Conservation (phyloP, 2,888 invertebrate genomes). For the Temnothorax ravouxi region DNA sequence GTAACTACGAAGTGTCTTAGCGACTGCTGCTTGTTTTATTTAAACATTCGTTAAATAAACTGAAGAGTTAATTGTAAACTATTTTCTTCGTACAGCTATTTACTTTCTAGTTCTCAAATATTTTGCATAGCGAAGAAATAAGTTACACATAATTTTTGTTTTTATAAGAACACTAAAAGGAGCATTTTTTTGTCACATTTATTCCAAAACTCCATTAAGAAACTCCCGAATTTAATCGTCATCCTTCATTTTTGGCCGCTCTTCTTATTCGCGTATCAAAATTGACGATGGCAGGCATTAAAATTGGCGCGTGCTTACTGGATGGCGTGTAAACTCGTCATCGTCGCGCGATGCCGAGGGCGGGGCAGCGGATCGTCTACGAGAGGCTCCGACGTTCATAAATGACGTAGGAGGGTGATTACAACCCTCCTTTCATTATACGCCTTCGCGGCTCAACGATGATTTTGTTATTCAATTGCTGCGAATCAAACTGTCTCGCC, state of each 20-base stretch:
- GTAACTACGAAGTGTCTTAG: not conserved
- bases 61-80: not conserved
- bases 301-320: conserved; percentile 29
- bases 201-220: not conserved
- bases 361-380: conserved; percentile 39
- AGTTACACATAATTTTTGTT: not conserved
- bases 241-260: not conserved
- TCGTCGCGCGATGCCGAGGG: conserved; percentile 38
- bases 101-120: not conserved
- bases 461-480: conserved; percentile 57
- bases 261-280: not conserved
- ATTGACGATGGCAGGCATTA: conserved; percentile 32
- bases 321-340: conserved; percentile 56
- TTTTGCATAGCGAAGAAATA: not conserved
- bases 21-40: not conserved
- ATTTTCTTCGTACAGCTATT: not conserved
- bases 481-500: conserved; percentile 49
- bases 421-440: conserved; percentile 47
- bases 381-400: conserved; percentile 31
- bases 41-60: not conserved
- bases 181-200: not conserved
- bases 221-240: not conserved
- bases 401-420: conserved; percentile 52
- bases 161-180: not conserved
- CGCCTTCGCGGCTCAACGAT: conserved; percentile 34